phyloP scores from a whole-genome alignment of 2,113 vertebrate genomes.

The Zosterops japonicus region DNA sequence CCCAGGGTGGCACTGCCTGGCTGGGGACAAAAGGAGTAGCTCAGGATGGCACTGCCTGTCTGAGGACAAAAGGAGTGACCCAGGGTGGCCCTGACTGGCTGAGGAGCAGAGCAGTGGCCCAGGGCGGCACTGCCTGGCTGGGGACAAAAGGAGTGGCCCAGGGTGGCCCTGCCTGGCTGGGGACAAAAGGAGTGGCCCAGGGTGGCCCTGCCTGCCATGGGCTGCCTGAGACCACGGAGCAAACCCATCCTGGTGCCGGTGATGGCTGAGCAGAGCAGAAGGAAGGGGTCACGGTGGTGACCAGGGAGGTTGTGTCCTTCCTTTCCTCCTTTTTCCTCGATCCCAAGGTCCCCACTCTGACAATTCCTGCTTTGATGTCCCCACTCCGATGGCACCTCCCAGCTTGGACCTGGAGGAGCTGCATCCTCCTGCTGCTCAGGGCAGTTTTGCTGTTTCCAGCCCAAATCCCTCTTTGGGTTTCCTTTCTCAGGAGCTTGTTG shows the following conservation, averaged over 20 bases:
- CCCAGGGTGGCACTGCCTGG: neutral
- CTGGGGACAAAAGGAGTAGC: no score
- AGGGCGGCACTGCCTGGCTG: neutral
- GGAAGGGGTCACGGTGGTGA: neutral
- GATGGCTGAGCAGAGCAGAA: neutral
- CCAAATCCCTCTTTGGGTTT: neutral
- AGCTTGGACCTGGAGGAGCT: neutral
- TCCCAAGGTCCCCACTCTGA: rapidly evolving
- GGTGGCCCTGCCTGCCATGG: neutral
- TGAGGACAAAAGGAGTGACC: neutral
- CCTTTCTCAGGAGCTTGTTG: neutral
- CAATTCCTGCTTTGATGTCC: rapidly evolving
- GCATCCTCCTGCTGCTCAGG: rapidly evolving
- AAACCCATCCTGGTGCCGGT: rapidly evolving
- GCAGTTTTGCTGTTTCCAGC: neutral
- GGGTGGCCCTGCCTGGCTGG: neutral
- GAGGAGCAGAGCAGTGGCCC: neutral
- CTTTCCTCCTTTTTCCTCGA: neutral
- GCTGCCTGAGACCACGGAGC: rapidly evolving
- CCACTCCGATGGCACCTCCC: rapidly evolving
- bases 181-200: neutral
- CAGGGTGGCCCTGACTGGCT: neutral
- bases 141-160: neutral
- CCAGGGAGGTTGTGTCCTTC: rapidly evolving
- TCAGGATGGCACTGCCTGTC: neutral